Conservation (phyloP, 2,113 vertebrate genomes). For the Anoura caudifer region DNA sequence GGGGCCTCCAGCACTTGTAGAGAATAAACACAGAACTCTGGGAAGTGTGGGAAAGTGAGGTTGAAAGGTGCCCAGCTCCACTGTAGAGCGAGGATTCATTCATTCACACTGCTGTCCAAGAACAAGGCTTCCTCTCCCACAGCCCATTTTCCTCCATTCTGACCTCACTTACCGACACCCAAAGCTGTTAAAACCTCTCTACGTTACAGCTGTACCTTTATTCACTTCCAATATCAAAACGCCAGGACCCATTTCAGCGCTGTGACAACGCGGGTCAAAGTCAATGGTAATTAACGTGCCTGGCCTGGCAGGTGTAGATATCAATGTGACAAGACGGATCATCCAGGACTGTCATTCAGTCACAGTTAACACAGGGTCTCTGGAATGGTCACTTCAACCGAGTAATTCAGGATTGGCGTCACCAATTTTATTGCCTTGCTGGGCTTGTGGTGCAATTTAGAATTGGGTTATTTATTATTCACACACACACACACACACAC, state of each 20-base stretch:
- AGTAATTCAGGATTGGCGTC: background rate
- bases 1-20: background rate
- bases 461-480: background rate
- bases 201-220: background rate
- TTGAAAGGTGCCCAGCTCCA: background rate
- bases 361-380: background rate
- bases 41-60: background rate
- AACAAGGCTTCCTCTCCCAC: background rate
- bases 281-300: background rate
- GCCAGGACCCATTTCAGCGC: background rate
- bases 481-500: background rate
- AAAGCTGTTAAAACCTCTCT: background rate
- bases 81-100: too few relatives aligned
- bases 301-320: background rate
- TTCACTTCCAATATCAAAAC: background rate
- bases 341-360: background rate
- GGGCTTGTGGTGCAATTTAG: background rate
- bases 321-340: background rate
- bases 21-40: background rate
- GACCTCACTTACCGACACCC: background rate
- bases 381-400: background rate
- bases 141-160: background rate
- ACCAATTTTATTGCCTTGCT: background rate
- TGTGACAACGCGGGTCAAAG: background rate
- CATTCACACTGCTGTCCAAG: background rate